These are phyloP conservation scores for Mastomys coucha DNA, from an alignment of 2,113 vertebrate species.

Conservation along the genomic window DNA sequence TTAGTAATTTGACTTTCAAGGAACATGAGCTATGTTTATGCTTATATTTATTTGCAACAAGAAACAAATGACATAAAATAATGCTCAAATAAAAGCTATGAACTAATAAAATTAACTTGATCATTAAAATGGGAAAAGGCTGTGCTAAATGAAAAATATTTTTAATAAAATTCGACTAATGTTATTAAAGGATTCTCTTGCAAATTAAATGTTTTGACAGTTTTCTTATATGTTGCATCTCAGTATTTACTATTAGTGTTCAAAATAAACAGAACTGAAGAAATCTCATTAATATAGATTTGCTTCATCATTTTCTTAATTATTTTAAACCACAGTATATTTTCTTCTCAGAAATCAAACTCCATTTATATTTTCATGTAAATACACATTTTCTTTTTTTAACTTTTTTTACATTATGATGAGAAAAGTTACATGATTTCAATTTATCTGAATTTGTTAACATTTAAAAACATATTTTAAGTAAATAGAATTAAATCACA, in stretches of 20 bases:
- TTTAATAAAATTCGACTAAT: slow-evolving; percentile 60
- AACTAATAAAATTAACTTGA: not conserved
- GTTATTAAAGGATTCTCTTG: slow-evolving; percentile 60
- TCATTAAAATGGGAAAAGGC: not conserved
- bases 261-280: slow-evolving; percentile 70
- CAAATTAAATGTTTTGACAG: slow-evolving; percentile 69
- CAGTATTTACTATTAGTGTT: slow-evolving; percentile 68
- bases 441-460: too few relatives aligned
- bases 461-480: too few relatives aligned
- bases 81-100: not conserved
- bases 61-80: not conserved
- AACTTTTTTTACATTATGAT: too few relatives aligned
- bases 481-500: too few relatives aligned
- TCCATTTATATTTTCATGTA: slow-evolving; percentile 53
- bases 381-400: slow-evolving; percentile 46
- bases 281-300: slow-evolving; percentile 61
- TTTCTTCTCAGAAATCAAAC: not conserved
- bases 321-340: slow-evolving; percentile 46
- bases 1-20: not conserved
- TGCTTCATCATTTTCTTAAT: slow-evolving; percentile 36
- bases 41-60: not conserved
- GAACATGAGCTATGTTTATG: not conserved
- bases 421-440: too few relatives aligned
- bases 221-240: slow-evolving; percentile 59
- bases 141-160: slow-evolving; percentile 41